Evolutionary conservation across 2,797 vertebrate species (phyloP).

Genomic region (Simalia tracyae): DNA sequence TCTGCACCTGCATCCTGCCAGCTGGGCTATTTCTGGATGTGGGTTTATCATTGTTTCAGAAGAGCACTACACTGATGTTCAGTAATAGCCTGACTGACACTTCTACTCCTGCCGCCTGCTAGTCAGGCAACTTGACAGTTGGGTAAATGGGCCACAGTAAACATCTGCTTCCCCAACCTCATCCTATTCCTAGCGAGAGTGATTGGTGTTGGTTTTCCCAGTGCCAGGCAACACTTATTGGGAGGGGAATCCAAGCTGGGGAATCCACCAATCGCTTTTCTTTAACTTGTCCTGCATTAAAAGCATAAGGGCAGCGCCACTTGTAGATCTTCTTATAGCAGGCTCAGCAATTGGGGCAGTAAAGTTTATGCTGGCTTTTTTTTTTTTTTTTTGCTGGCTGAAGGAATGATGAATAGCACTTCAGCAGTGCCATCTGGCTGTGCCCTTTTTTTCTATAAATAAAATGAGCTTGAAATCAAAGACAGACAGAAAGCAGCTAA

Average conservation of each 20-base stretch:
- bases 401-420: neutral
- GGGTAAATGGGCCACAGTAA: neutral
- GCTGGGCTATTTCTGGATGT: neutral
- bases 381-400: neutral
- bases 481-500: neutral
- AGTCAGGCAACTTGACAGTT: neutral
- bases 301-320: neutral
- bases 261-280: neutral
- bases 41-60: neutral
- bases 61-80: neutral
- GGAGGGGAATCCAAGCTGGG: neutral
- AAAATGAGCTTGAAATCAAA: constrained; percentile 8
- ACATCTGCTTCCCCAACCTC: neutral
- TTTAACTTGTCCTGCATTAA: neutral
- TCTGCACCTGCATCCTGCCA: neutral
- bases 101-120: neutral
- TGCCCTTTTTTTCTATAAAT: constrained; percentile 15
- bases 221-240: neutral
- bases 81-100: neutral
- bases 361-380: neutral
- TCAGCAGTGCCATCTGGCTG: neutral
- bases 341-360: neutral
- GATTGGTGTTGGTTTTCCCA: neutral
- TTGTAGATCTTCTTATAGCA: neutral
- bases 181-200: neutral